Base-by-base conservation (phyloP, 2,797 vertebrate species). In the Emys orbicularis region DNA sequence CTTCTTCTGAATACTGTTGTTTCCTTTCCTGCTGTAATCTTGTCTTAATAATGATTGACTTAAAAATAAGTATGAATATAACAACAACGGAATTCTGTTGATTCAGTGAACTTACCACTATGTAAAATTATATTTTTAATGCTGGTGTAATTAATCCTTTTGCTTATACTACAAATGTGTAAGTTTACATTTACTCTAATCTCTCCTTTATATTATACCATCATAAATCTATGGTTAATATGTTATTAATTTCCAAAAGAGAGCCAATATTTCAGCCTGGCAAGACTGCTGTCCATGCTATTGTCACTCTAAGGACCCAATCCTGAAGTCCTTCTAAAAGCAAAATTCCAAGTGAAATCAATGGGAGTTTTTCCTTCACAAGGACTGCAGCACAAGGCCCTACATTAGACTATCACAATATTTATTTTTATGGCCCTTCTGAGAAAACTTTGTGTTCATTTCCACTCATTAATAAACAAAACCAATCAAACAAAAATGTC, bases 171-270 rank as follows among this genome's bases (percentile, higher is more conserved):
- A 79, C 88, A 95, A 93, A 91, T 0, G 2, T 88, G 87, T 83
- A 89, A 68, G 90, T 90, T 95, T 92, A 96, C 88, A 3, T 54
- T 79, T 91, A 88, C 93, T 89, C 90, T 95, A 72, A 88, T 92
- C 94, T 96, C 93, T 90, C 92, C 94, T 97, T 96, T 95, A 94
- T 95, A 95, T 93, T 93, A 93, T 52, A 86, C 80, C 84, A 94
- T 76, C 93, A 88, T 77, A 91, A 93, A 94, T 91, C 82, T 90
- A 88, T 61, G 87, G 84, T 91, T 95, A 95, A 80, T 84, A 92
- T 79, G 92, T 94, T 83, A 95, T 92, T 90, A 90, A 97, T 89
- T 84, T 93, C 89, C 88, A 93, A 93, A 84, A 93, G 93, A 90
- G 93, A 97, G 88, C 57, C 91, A 96, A 94, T 83, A 37, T 85